Conservation (phyloP, 2,888 invertebrate genomes). For the Spialia ferax region DNA sequence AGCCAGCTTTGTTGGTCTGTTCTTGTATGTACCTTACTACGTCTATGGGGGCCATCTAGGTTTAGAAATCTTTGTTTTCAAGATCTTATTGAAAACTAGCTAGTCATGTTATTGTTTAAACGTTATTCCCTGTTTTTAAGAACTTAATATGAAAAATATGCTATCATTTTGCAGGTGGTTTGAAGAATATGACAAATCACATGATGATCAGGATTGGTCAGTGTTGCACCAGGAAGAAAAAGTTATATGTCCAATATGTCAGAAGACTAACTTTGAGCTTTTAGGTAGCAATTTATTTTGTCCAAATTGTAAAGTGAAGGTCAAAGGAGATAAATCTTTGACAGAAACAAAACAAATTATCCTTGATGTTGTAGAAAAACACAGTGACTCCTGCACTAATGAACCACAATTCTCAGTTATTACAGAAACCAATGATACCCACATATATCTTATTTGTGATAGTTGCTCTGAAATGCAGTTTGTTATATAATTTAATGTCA, state of each 20-base stretch:
- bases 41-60: too few relatives aligned
- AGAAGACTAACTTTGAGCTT: conserved; percentile 67
- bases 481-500: conserved; percentile 54
- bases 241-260: conserved; percentile 85
- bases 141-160: background rate
- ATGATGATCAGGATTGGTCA: conserved; percentile 73
- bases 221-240: conserved; percentile 65
- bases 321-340: conserved; percentile 61
- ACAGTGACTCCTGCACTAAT: conserved; percentile 59
- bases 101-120: too few relatives aligned
- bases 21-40: too few relatives aligned
- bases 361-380: conserved; percentile 61
- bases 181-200: conserved; percentile 75
- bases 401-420: conserved; percentile 66
- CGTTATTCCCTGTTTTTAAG: too few relatives aligned
- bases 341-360: conserved; percentile 63
- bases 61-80: too few relatives aligned
- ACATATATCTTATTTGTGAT: conserved; percentile 75
- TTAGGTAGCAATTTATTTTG: conserved; percentile 56
- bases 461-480: conserved; percentile 70
- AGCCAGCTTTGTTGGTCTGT: too few relatives aligned
- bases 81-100: too few relatives aligned
- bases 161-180: conserved; percentile 62
- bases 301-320: conserved; percentile 65
- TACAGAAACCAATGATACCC: conserved; percentile 63